Evolutionary conservation across 2,113 vertebrate species (phyloP).

Genomic region (Salvator merianae): DNA sequence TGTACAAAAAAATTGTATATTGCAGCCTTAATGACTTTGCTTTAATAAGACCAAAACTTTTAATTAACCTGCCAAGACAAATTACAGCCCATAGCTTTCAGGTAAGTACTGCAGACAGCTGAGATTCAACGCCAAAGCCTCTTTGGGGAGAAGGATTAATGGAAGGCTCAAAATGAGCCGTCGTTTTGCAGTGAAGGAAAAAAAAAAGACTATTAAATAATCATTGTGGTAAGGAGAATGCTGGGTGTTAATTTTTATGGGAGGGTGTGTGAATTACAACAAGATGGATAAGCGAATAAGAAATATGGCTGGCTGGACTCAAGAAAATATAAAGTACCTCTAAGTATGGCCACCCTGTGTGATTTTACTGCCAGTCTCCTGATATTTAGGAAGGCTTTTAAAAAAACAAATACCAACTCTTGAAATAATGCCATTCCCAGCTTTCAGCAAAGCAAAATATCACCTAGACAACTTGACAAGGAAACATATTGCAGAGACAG

Average conservation of each 20-base stretch:
- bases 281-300: conserved; percentile 46
- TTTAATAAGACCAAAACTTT: conserved; percentile 78
- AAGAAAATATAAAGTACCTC: conserved; percentile 40
- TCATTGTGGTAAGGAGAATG: conserved; percentile 54
- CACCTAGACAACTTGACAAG: background rate
- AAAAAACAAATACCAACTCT: background rate
- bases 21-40: conserved; percentile 70
- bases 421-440: background rate
- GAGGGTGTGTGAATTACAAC: conserved; percentile 59
- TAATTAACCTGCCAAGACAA: conserved; percentile 81
- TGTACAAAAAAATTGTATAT: conserved; percentile 55
- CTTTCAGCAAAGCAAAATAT: background rate
- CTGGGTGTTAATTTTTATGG: conserved; percentile 46
- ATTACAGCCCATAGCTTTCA: conserved; percentile 69
- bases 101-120: conserved; percentile 72
- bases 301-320: conserved; percentile 33
- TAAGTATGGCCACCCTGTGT: background rate
- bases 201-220: conserved; percentile 63
- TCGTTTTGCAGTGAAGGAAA: conserved; percentile 52
- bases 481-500: background rate
- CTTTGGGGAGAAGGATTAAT: conserved; percentile 70
- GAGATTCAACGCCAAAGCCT: conserved; percentile 68
- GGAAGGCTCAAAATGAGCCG: conserved; percentile 57
- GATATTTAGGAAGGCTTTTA: background rate
- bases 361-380: background rate